A percentile compares a stretch with the other conserved stretches of the same genome.
Evolutionary conservation across 2,888 invertebrate genomes (phyloP).

Genomic region (Trissoscelio sp.): DNA sequence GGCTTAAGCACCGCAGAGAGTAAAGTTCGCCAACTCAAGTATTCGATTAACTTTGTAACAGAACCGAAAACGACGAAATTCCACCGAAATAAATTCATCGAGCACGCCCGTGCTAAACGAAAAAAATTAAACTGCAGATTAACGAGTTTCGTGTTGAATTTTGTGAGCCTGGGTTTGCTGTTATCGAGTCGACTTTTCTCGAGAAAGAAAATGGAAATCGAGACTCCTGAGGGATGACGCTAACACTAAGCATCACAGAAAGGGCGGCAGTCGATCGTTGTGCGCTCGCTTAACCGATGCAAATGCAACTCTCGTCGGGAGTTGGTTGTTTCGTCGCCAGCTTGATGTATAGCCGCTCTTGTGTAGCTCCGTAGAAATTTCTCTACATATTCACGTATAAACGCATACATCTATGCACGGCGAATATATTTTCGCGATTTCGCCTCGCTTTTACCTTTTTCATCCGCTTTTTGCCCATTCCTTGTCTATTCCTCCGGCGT

Average conservation of each 20-base stretch:
- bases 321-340: constrained; percentile 81
- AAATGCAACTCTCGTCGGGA: constrained; percentile 81
- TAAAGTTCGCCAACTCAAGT: constrained; percentile 31
- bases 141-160: constrained; percentile 28
- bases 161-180: constrained; percentile 71
- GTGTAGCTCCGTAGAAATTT: constrained; percentile 61
- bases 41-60: constrained; percentile 47
- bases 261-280: constrained; percentile 75
- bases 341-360: constrained; percentile 78
- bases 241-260: constrained; percentile 70
- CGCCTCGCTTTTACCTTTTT: constrained; percentile 70
- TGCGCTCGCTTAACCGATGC: constrained; percentile 77
- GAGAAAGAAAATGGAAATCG: constrained; percentile 80
- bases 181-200: constrained; percentile 76
- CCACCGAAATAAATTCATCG: neutral
- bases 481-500: constrained; percentile 42
- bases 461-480: constrained; percentile 52
- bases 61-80: constrained; percentile 17
- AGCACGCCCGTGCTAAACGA: neutral
- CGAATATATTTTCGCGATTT: constrained; percentile 75
- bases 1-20: constrained; percentile 4
- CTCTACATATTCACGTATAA: constrained; percentile 38
- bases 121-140: constrained; percentile 35
- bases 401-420: constrained; percentile 6
- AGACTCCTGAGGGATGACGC: constrained; percentile 70